phyloP scores from a whole-genome alignment of 2,888 invertebrate species.

The Hyposoter dolosus region DNA sequence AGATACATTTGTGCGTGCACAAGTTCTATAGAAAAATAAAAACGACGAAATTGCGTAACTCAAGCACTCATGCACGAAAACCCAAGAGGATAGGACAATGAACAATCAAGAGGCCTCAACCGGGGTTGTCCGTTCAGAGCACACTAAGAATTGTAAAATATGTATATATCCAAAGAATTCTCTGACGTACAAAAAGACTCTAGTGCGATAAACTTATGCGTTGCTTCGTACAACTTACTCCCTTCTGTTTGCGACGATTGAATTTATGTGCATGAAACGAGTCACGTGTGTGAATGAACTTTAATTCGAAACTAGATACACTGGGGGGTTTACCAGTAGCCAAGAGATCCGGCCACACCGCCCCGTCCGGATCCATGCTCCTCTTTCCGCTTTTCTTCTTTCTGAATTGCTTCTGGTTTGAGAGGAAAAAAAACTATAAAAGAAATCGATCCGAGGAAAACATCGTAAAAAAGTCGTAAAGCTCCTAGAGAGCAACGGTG shows the following conservation, averaged over 20 bases:
- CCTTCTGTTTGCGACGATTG: conserved; percentile 6
- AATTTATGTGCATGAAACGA: conserved; percentile 40
- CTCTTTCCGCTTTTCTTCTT: conserved; percentile 35
- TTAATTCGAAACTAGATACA: conserved; percentile 70
- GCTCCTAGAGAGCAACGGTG: conserved; percentile 19
- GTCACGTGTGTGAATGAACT: conserved; percentile 67
- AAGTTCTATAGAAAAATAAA: conserved; percentile 34
- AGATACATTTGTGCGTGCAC: conserved; percentile 8
- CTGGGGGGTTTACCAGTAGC: conserved; percentile 9
- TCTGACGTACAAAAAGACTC: not conserved
- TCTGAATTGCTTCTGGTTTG: conserved; percentile 18
- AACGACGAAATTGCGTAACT: conserved; percentile 44
- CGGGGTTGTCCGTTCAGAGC: conserved; percentile 20
- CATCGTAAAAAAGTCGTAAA: conserved; percentile 32
- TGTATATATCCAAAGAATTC: conserved; percentile 1
- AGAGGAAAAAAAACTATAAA: conserved; percentile 36
- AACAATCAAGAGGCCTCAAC: conserved; percentile 71
- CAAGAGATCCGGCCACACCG: conserved; percentile 27
- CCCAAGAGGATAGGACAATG: conserved; percentile 69
- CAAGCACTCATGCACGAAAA: conserved; percentile 34
- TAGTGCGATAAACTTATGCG: not conserved
- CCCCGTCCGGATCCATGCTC: conserved; percentile 58
- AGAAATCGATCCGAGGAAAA: conserved; percentile 26
- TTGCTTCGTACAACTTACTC: not conserved
- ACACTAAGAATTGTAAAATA: conserved; percentile 42